Base-by-base conservation (phyloP, 2,888 invertebrate species). In the Drosophila subquinaria region DNA sequence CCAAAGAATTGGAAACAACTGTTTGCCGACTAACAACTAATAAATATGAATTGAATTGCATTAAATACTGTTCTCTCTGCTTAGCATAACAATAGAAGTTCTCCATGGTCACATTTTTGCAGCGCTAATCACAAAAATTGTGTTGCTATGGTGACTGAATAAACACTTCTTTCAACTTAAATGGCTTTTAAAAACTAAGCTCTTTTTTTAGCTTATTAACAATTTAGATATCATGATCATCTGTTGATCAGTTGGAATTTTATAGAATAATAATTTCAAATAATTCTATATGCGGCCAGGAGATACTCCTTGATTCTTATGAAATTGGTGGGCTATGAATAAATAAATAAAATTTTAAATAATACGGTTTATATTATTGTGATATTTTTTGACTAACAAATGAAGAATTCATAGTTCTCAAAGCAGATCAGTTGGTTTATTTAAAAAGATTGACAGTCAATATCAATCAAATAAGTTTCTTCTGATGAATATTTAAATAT, bases 1-100 rank as follows among this genome's bases (percentile, higher is more conserved):
- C 23, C 27, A 48, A 48, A 17, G 50, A 67, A 81, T 63, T 30
- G 9, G 4, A 30, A 66, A 51, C 55, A 73, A 35, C 52, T 55
- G 57, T 42, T 36, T 11, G 45, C 4, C 45, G 8, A 35, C 23
- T 36, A n/a, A 10, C 9, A 43, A 55, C 43, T 20, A 20, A 55
- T 20, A 8, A 33, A 23, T n/a, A n/a, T 38, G 20, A 38, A 36
- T 38, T 3, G 4, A 38, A 23, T 38, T 38, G 52, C 36, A 36
- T 35, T 36, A n/a, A 36, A 38, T 23, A 36, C n/a, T 38, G 52
- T 9, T 20, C 3, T 20, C 35, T 1, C 52, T 10, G n/a, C 8
- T 6, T 23, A 53, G 15, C 43, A 42, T 17, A 42, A 42, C 17
- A 48, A 30, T 9, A 4, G 30, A 4, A 33, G 6, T 17, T 50